These are phyloP conservation scores for Temnopleurus reevesii DNA, from an alignment of 53 echinoderm and acorn worm genomes.

Conservation along the genomic window DNA sequence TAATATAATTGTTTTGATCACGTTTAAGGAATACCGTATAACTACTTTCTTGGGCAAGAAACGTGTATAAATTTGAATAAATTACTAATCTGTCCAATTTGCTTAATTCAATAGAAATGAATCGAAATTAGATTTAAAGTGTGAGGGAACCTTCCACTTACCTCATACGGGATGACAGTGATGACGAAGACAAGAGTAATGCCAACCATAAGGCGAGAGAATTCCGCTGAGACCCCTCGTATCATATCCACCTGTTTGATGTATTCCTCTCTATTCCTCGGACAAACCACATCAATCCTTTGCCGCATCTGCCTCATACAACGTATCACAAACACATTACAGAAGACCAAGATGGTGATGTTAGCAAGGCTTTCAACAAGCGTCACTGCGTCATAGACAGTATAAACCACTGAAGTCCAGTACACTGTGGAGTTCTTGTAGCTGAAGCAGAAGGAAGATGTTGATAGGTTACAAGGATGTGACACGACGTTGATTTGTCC, in stretches of 20 bases:
- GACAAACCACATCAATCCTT: constrained; percentile 72
- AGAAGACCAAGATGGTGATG: constrained; percentile 65
- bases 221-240: constrained; percentile 87
- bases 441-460: not conserved
- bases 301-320: constrained; percentile 77
- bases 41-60: no score
- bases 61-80: no score
- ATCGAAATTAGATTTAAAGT: no score
- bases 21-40: no score
- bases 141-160: no score
- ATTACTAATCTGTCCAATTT: no score
- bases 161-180: constrained; percentile 89
- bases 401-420: constrained; percentile 42
- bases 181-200: constrained; percentile 76
- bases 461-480: not conserved
- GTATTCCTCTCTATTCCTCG: constrained; percentile 87
- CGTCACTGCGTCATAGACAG: constrained; percentile 70
- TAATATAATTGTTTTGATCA: no score
- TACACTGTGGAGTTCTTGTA: not conserved
- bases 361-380: constrained; percentile 67
- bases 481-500: constrained; percentile 42
- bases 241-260: constrained; percentile 91
- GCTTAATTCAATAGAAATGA: no score
- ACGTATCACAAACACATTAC: constrained; percentile 81
- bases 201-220: constrained; percentile 90